Evolutionary conservation across 2,888 invertebrate species (phyloP), one percentile per base, ranked within the genome.

Genomic region (Saturnia pavonia): DNA sequence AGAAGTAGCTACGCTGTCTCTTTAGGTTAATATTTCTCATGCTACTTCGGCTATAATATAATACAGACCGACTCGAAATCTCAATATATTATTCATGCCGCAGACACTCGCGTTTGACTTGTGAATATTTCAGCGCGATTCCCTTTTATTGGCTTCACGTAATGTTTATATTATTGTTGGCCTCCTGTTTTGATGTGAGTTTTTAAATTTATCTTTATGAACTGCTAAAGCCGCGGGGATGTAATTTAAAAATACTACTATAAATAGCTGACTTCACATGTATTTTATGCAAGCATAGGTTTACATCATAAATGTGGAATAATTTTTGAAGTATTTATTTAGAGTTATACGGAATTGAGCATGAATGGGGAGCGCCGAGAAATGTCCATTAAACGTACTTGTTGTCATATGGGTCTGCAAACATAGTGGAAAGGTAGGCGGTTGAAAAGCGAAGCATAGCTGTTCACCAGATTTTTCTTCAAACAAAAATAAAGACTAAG

Each of bases 101-200:
- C 40, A 68, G 70, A 71, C 72, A 74, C 75, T 72, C 75, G 73
- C 75, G 74, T 71, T 48, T 65, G 51, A 51, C 68, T 68, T 71
- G 48, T 71, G 68, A 71, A 71, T 71, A 65, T 63, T 63, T 68
- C 40, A 68, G 51, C 54, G 68, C 42, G 71, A 71, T 71, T 71
- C 68, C 63, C 71, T 76, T 83, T 83, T 83, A 83, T 82, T 80
- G 77, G 80, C 74, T 67, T 72, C 74, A 69, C 71, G 75, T 79
- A 80, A 79, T 77, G 79, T 80, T 81, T 83, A 81, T 83, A 81
- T 81, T 75, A 65, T 65, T 65, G 65, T n/a, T n/a, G 19, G 40
- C 40, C 65, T 40, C 65, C 40, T 65, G 40, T 40, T 65, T 34
- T 19, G 40, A 40, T 40, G 19, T 25, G 65, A 65, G 19, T 40